Evolutionary conservation across 2,888 invertebrate species (phyloP).

Genomic region (Sphaerophoria rueppellii): DNA sequence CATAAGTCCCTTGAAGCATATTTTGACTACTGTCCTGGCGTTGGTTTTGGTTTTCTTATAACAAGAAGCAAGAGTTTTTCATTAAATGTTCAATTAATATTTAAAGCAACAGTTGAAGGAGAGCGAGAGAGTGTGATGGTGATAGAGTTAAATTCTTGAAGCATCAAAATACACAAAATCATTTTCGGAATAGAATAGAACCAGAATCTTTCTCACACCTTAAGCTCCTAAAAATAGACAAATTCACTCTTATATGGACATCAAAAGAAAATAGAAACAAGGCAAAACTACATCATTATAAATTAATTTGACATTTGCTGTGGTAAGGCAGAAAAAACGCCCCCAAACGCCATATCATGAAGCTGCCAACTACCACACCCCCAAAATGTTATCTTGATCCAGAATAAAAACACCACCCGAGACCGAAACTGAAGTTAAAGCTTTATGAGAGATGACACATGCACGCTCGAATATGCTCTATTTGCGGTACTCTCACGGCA

Average conservation of each 20-base stretch:
- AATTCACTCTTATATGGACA: background rate
- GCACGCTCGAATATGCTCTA: slow-evolving; percentile 34
- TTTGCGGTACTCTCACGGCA: slow-evolving; percentile 33
- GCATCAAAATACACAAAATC: slow-evolving; percentile 38
- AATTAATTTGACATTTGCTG: slow-evolving; percentile 41
- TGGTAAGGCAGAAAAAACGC: background rate
- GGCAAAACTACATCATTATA: slow-evolving; percentile 62
- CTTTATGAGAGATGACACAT: slow-evolving; percentile 57
- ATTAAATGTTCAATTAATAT: slow-evolving; percentile 67
- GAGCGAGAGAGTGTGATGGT: slow-evolving; percentile 7
- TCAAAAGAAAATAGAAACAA: slow-evolving; percentile 11
- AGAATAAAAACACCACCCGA: background rate
- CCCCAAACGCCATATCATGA: background rate
- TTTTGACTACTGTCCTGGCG: background rate
- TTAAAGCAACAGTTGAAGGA: slow-evolving; percentile 55
- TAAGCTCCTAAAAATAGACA: too few relatives aligned
- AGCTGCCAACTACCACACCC: slow-evolving; percentile 11
- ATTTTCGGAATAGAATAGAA: background rate
- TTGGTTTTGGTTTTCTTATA: background rate
- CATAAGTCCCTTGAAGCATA: too few relatives aligned
- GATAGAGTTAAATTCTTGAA: slow-evolving; percentile 10
- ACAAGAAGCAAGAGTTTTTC: slow-evolving; percentile 31
- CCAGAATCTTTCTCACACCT: too few relatives aligned
- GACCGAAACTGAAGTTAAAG: slow-evolving; percentile 4
- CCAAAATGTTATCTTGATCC: slow-evolving; percentile 7